Evolutionary conservation across 2,113 vertebrate genomes (phyloP), one percentile per base, ranked within the genome.

Genomic region (Urocitellus parryii): DNA sequence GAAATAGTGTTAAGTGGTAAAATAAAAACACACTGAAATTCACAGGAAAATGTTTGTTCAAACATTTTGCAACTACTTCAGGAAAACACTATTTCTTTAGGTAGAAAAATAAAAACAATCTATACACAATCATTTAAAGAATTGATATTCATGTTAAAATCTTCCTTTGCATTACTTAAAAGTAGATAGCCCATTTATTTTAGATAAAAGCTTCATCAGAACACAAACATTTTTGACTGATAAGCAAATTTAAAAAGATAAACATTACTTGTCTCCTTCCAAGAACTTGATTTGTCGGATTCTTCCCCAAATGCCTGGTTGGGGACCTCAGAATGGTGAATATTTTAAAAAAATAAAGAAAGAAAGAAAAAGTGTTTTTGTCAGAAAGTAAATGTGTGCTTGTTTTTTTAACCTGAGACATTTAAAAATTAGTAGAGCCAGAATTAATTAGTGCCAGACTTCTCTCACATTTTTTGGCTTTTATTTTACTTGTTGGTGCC

Each of bases 401-500:
- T 70, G 32, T 78, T 89, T 84, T 84, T 61, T 95, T 85, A 90
- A 85, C 84, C 79, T 53, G 48, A 96, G 78, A 67, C 81, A 88
- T 82, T 80, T 90, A 84, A 96, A 91, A 94, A 91, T 84, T 37
- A 95, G 29, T 11, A 37, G 92, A 88, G 77, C 83, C 76, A 95
- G 87, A 88, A 84, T 63, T 79, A 89, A 84, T 93, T 90, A 80
- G 65, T 56, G n/a, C 85, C 84, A 95, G 84, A 63, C 88, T 94
- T 83, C 56, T 92, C 74, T 82, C 58, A 42, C 32, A 34, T 78
- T 48, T 63, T 79, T 95, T 93, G 96, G 94, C 90, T 94, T 93
- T 70, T 45, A 58, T 74, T 95, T 90, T 67, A 74, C 39, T 91
- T 91, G 74, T 68, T 94, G 70, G 39, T 97, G 88, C 96, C 95